Evolutionary conservation across 2,888 invertebrate genomes (phyloP), one percentile per base, ranked within the genome.

Genomic region (Orthosia gracilis): DNA sequence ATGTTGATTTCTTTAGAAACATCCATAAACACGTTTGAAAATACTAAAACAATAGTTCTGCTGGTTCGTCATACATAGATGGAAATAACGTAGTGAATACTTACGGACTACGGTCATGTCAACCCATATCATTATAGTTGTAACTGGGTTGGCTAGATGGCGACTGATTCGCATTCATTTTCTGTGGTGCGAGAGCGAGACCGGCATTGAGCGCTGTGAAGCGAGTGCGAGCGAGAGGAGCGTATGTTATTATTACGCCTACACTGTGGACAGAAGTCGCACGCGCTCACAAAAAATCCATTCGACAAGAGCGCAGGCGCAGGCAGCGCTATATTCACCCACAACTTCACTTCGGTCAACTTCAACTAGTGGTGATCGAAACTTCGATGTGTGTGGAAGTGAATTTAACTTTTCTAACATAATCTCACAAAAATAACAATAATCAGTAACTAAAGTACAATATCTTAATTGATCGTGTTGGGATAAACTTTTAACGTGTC

Each of bases 341-440:
- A 96, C 96, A 95, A 96, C 96, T 96, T 96, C 96, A 96, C 94
- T 94, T 92, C 95, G 95, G 94, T 96, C 92, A 94, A 94, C 94
- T 95, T 92, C 94, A 94, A 94, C 94, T 94, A 96, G 96, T 96
- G 94, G 95, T 96, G 95, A 94, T 94, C 94, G 93, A 94, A 96
- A 93, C 96, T 91, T 94, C 93, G 94, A 94, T 95, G 96, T 95
- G 96, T 95, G 96, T 95, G 96, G 96, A 94, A 95, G 96, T 96
- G 96, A 93, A 94, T 94, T 94, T 96, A 96, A 96, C 96, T 94
- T 94, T 93, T 95, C 95, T 96, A 96, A 96, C 96, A 95, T 92
- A 93, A 92, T 94, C 95, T 95, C 95, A 96, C 94, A 94, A 92
- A 92, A 94, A 95, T 96, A 96, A 96, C 94, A 95, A 92, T 95